Evolutionary conservation across 2,797 vertebrate genomes (phyloP).

Genomic region (Clarias fuscus): DNA sequence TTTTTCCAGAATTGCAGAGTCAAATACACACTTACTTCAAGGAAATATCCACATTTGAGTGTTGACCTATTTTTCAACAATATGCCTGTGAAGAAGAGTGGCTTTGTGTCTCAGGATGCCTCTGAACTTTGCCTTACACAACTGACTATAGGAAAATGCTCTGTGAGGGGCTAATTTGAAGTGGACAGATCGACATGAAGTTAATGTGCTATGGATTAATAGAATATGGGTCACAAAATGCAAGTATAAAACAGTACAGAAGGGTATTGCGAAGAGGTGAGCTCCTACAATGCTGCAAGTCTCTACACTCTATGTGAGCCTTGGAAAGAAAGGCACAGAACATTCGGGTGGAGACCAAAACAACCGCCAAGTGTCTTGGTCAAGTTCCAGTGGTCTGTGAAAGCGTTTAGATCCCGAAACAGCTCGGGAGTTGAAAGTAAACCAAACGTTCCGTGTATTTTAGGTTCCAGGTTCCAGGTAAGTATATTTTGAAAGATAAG

Average conservation of each 20-base stretch:
- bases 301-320: not conserved
- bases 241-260: not conserved
- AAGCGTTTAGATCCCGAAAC: not conserved
- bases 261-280: not conserved
- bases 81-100: not conserved
- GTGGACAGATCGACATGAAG: not conserved
- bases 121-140: too few relatives aligned
- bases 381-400: not conserved
- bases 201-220: not conserved
- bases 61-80: not conserved
- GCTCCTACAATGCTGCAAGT: not conserved
- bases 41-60: not conserved
- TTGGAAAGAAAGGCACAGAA: not conserved
- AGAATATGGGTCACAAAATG: not conserved
- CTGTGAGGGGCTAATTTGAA: not conserved
- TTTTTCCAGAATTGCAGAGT: not conserved
- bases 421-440: not conserved
- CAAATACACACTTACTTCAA: not conserved
- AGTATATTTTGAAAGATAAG: not conserved
- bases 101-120: not conserved
- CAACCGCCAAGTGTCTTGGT: not conserved
- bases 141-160: not conserved
- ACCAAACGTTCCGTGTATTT: not conserved
- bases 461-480: constrained; percentile 1
- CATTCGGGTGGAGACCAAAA: not conserved